Percentiles rank a stretch among this genome's conserved stretches.
phyloP scores from a whole-genome alignment of 2,888 invertebrate species.

The Drosophila meridionalis region DNA sequence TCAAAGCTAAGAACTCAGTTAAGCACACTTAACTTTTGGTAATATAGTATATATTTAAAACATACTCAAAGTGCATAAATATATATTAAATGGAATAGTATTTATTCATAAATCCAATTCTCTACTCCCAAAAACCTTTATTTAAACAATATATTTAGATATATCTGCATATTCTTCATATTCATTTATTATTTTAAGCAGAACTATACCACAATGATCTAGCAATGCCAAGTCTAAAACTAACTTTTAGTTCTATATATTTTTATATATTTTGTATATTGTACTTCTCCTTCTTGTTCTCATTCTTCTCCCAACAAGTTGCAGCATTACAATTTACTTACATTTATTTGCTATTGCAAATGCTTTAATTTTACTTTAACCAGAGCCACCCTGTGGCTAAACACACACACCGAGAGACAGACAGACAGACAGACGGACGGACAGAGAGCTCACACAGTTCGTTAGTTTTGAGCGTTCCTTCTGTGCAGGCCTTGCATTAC shows the following conservation, averaged over 20 bases:
- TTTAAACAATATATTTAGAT: too few species aligned
- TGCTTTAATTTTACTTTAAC: slow-evolving; percentile 15
- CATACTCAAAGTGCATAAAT: not conserved
- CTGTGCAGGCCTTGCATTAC: slow-evolving; percentile 35
- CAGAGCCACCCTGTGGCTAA: slow-evolving; percentile 41
- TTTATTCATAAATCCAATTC: not conserved
- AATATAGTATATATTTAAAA: not conserved
- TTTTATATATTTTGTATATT: not conserved
- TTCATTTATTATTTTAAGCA: not conserved
- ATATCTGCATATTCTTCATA: too few species aligned
- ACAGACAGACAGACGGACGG: not conserved
- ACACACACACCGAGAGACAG: slow-evolving; percentile 1
- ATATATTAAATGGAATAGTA: too few species aligned
- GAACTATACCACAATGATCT: not conserved
- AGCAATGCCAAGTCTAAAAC: not conserved
- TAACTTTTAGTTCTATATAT: not conserved
- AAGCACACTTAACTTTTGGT: too few species aligned
- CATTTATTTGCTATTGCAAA: slow-evolving; percentile 4
- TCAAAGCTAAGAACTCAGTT: too few species aligned
- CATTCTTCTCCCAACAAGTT: not conserved
- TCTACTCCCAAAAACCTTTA: too few species aligned
- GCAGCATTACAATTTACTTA: not conserved
- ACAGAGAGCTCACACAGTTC: slow-evolving; percentile 8
- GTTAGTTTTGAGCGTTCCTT: slow-evolving; percentile 26
- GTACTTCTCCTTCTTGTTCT: not conserved